Evolutionary conservation across 2,113 vertebrate genomes (phyloP), one percentile per base, ranked within the genome.

Genomic region (Platichthys stellatus): DNA sequence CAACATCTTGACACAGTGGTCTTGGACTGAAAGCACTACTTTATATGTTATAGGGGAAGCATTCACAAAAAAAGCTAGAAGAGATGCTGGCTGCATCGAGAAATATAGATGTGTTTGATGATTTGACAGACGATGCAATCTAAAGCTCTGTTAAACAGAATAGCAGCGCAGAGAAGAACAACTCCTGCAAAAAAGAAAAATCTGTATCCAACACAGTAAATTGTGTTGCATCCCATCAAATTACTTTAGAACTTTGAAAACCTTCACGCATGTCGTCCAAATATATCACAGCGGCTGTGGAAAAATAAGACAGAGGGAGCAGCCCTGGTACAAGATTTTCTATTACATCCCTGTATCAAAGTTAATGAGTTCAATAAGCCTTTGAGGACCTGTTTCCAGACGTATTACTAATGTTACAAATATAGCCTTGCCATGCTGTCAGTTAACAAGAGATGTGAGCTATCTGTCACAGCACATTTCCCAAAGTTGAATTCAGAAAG

Each of bases 381-480:
- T 83, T 78, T 70, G 63, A 86, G 83, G 84, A 76, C 69, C 76
- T 79, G 81, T 80, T 88, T 86, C 77, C 67, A 40, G 45, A 43
- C 54, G 69, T 67, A 74, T 89, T 88, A 89, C 77, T 90, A 83
- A 86, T 90, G 88, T 58, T 63, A 76, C 59, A 86, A 85, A 86
- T 80, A 74, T 72, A 88, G 79, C 70, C 51, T 74, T 68, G 74
- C 57, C 35, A 21, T 75, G 74, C 66, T 76, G 79, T 78, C 82
- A 54, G 61, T 87, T 87, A 88, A 84, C 74, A 72, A 84, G 89
- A 82, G 80, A 89, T 82, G 75, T 80, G 69, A 85, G 76, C 66
- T 81, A 65, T 87, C 77, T 87, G 82, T 83, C 78, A 86, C 75
- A 66, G 81, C 81, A 83, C 74, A 82, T 91, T 76, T 87, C 79